Evolutionary conservation across 2,113 vertebrate species (phyloP), one percentile per base, ranked within the genome.

Genomic region (rabbit (Oryctolagus cuniculus)): DNA sequence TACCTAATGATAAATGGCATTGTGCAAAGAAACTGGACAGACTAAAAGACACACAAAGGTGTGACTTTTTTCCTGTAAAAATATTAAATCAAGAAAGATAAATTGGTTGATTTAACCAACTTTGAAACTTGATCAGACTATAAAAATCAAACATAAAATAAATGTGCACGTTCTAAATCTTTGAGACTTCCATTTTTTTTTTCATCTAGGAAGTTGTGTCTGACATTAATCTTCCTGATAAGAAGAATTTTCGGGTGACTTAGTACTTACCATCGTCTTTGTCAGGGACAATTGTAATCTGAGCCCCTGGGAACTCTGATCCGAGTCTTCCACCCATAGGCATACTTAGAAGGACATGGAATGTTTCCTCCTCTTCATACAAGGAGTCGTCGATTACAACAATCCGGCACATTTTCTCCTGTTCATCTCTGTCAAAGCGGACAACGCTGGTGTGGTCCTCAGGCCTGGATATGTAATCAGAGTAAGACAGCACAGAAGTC

Each of bases 351-450:
- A 98, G 98, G 84, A 99, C 98, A 4, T 98, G 99, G 97, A 99
- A 99, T 21, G 97, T 98, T 96, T 99, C 99, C 38, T 98, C 98
- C 24, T 97, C 98, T 90, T 99, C 99, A 38, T 99, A 99, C 91
- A 99, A 94, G 1, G 99, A 99, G 96, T 99, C 99, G 2, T 99
- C 99, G 53, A 99, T 99, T 90, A 99, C 95, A 66, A 99, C 89
- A 0, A 99, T 94, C 0, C 99, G 98, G 80, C 99, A 99, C 83
- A 58, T 94, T 96, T 99, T 99, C 97, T 99, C 99, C 2, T 31
- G 85, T 89, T 99, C 99, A 0, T 98, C 99, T 96, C 98, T 99
- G 97, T 99, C 98, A 85, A 99, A 99, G 83, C 98, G 99, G 10
- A 99, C 88, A n/a, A 99, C 3, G 24, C 99, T 99, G 98, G 93